Evolutionary conservation across 2,113 vertebrate species (phyloP), one percentile per base, ranked within the genome.

Genomic region (Microtus pennsylvanicus): DNA sequence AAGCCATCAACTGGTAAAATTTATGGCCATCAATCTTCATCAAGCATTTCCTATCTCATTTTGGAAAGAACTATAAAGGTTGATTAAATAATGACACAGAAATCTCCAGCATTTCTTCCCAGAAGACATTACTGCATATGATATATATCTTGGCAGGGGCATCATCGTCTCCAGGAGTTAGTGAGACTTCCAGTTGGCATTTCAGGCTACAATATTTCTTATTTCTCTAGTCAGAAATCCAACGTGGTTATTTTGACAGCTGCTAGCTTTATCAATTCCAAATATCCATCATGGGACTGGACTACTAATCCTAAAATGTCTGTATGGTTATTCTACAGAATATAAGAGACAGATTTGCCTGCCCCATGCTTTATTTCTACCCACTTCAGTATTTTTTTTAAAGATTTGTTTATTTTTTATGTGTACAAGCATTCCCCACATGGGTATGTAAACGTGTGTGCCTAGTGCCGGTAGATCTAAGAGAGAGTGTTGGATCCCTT

Each of bases 81-180:
- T 93, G 78, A 93, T 93, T 92, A 93, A 91, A 93, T 91, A 93
- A 96, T 70, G 30, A 78, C 63, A 50, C 81, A 77, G 89, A 95
- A 97, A 90, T 45, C 33, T 16, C 38, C 67, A 75, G 9, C 35
- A 89, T 95, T 95, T 94, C 75, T 94, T 93, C 75, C 75, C 90
- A 92, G 88, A 80, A 93, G 38, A 81, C 5, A 90, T 90, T 74
- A 61, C 65, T 90, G 45, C 42, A 95, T 90, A 45, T 92, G 69
- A 97, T 87, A 96, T 95, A 93, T 95, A 89, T 93, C 55, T 96
- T 94, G 93, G 94, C 83, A 93, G n/a, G 35, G 7, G 42, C 58
- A 93, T 58, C 55, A 90, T 47, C 75, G 67, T 77, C 92, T 97
- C 87, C n/a, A 93, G 22, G 50, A 91, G 72, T 94, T 97, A 94